These are phyloP conservation scores for Chrysolophus pictus DNA, from an alignment of 2,797 vertebrate genomes.

Conservation along the genomic window DNA sequence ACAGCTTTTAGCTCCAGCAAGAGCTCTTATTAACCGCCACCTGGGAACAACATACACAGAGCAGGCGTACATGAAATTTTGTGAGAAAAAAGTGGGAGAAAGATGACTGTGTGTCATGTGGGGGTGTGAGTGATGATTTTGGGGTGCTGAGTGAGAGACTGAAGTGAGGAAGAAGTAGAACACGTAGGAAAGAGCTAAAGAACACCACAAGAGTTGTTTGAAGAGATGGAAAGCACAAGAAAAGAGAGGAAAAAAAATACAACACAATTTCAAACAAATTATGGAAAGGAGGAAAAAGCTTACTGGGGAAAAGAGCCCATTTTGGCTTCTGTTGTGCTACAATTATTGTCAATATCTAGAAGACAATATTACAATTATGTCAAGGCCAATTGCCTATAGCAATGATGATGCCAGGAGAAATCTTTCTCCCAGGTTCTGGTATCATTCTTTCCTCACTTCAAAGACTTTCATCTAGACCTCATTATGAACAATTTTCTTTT, in stretches of 20 bases:
- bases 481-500: conserved; percentile 57
- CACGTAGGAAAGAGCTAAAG: background rate
- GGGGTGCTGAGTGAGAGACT: conserved; percentile 61
- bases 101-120: background rate
- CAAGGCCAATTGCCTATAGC: background rate
- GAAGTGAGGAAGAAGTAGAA: conserved; percentile 28
- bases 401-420: background rate
- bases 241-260: background rate
- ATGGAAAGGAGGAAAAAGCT: background rate
- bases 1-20: conserved; percentile 34
- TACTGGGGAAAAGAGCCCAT: background rate
- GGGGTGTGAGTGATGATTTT: conserved; percentile 61
- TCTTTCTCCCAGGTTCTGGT: background rate
- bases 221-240: background rate
- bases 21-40: conserved; percentile 53
- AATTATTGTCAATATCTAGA: background rate
- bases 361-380: conserved; percentile 12
- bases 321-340: background rate
- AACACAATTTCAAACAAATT: background rate
- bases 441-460: background rate
- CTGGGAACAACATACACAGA: conserved; percentile 28
- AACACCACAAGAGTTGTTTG: background rate
- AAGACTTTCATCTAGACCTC: conserved; percentile 51
- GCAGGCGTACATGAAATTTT: background rate
- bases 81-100: conserved; percentile 20